A percentile compares a stretch with the other conserved stretches of the same genome.
These are phyloP conservation scores for Rhincodon typus DNA, from an alignment of 2,797 vertebrate genomes.

Conservation along the genomic window DNA sequence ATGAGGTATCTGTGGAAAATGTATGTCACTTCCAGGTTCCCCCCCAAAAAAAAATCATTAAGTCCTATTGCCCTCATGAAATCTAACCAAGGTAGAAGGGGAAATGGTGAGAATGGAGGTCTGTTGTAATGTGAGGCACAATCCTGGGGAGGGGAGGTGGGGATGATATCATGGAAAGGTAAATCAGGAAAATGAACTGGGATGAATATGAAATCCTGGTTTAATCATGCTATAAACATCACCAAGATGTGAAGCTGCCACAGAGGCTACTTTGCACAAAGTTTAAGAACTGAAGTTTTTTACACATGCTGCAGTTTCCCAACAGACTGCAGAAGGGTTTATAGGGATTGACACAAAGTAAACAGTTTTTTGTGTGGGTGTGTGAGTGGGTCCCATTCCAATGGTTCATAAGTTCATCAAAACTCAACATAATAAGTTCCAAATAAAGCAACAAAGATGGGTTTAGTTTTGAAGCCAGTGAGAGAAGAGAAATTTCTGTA, in stretches of 20 bases:
- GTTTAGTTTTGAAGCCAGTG: background rate
- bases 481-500: background rate
- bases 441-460: constrained; percentile 17
- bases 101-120: background rate
- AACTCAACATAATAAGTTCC: constrained; percentile 20
- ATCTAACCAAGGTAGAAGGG: background rate
- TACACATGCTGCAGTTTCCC: background rate
- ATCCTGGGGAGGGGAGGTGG: background rate
- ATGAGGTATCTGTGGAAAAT: background rate
- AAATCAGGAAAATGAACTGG: background rate
- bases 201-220: background rate
- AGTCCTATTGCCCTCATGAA: background rate
- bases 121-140: background rate
- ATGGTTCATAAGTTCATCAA: constrained; percentile 27
- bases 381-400: constrained; percentile 1
- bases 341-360: constrained; percentile 7
- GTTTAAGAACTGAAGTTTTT: background rate
- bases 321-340: background rate
- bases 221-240: background rate
- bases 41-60: background rate
- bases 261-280: background rate
- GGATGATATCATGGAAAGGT: background rate
- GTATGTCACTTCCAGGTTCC: background rate
- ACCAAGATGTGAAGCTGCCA: background rate
- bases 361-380: constrained; percentile 12